Percentiles rank a stretch among this genome's conserved stretches.
Conservation (phyloP, 2,888 invertebrate genomes). For the Mesoligia furuncula region DNA sequence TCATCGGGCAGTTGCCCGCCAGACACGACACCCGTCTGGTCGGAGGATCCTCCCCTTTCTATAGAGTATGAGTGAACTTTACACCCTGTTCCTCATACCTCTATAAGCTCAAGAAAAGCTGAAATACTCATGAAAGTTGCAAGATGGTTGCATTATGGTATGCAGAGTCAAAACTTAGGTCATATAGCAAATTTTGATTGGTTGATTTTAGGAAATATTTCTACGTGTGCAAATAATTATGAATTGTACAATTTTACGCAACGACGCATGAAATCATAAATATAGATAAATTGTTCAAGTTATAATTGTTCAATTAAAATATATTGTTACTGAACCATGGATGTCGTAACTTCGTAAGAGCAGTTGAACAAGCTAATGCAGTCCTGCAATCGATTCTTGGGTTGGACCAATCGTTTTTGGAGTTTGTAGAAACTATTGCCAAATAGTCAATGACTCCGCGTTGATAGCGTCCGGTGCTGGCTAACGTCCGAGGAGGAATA, state of each 20-base stretch:
- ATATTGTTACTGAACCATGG: background rate
- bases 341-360: conserved; percentile 1
- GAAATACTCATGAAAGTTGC: conserved; percentile 31
- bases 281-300: conserved; percentile 30
- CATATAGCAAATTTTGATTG: conserved; percentile 41
- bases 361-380: background rate
- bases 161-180: conserved; percentile 42
- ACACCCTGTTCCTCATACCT: too few species aligned
- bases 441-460: background rate
- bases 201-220: conserved; percentile 47
- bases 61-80: too few species aligned
- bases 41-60: too few species aligned
- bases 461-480: background rate
- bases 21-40: too few species aligned
- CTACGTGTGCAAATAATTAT: background rate
- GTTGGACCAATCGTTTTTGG: background rate
- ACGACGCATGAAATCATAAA: conserved; percentile 13
- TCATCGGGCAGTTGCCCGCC: too few species aligned
- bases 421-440: background rate
- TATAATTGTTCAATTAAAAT: background rate
- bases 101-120: conserved; percentile 27
- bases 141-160: conserved; percentile 38
- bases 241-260: background rate
- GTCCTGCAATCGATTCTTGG: background rate
- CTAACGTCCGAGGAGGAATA: background rate